phyloP scores from a whole-genome alignment of 2,888 invertebrate genomes.

The Rugalucina vietnamica region DNA sequence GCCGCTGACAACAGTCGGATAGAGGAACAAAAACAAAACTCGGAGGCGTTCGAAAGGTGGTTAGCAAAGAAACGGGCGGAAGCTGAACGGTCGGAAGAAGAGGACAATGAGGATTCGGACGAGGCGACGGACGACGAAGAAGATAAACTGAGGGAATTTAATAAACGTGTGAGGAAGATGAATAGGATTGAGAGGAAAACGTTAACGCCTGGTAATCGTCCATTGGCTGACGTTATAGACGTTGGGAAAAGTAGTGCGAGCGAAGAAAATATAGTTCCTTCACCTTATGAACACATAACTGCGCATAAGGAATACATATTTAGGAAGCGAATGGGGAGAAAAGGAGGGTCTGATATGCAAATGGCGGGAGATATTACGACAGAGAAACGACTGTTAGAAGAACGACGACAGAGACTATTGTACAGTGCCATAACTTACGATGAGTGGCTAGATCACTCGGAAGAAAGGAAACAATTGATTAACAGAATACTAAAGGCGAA shows the following conservation, averaged over 20 bases:
- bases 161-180: constrained; percentile 56
- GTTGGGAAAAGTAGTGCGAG: constrained; percentile 61
- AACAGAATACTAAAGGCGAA: constrained; percentile 69
- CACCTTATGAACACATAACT: constrained; percentile 56
- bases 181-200: constrained; percentile 46
- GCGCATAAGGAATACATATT: constrained; percentile 69
- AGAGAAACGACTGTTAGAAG: constrained; percentile 67
- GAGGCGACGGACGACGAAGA: constrained; percentile 50
- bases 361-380: constrained; percentile 58
- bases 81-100: constrained; percentile 44
- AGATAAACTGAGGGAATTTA: constrained; percentile 63
- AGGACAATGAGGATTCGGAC: constrained; percentile 31
- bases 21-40: constrained; percentile 30
- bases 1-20: constrained; percentile 13
- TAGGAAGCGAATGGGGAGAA: constrained; percentile 14
- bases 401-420: constrained; percentile 70
- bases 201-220: constrained; percentile 55
- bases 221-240: constrained; percentile 53
- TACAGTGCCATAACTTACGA: constrained; percentile 73
- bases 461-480: constrained; percentile 70
- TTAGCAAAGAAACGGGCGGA: constrained; percentile 62
- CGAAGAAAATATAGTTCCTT: constrained; percentile 58
- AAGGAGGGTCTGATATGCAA: constrained; percentile 31
- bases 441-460: constrained; percentile 75
- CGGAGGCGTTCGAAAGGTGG: constrained; percentile 71